A percentile compares a stretch with the other conserved stretches of the same genome.
These are phyloP conservation scores for Hypocryptadius cinnamomeus DNA, from an alignment of 2,113 vertebrate species.

Conservation along the genomic window DNA sequence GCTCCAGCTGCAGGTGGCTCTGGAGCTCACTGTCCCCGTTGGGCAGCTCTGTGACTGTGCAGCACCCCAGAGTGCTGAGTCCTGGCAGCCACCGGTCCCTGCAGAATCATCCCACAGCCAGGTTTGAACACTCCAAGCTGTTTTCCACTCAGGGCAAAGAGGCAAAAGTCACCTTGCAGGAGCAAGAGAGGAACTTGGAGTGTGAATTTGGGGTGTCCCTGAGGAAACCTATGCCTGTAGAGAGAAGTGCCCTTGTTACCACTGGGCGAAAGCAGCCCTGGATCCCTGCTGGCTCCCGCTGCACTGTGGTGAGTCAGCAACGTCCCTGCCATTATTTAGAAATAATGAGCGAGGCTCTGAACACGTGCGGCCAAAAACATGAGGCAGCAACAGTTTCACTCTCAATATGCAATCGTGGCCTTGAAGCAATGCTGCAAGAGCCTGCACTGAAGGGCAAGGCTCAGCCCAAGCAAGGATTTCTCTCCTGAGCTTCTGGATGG, in stretches of 20 bases:
- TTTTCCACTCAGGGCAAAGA: background rate
- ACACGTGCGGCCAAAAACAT: background rate
- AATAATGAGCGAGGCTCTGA: background rate
- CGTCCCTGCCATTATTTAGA: background rate
- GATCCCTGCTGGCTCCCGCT: background rate
- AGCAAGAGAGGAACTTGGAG: background rate
- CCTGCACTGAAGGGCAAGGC: background rate
- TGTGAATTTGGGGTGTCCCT: background rate
- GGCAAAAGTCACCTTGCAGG: background rate
- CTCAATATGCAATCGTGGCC: background rate
- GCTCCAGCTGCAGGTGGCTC: background rate
- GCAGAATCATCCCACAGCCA: background rate
- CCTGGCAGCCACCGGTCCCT: background rate
- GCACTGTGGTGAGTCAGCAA: background rate
- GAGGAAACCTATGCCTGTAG: background rate
- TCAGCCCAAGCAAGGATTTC: background rate
- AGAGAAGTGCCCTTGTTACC: background rate
- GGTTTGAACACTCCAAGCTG: background rate
- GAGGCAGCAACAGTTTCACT: background rate
- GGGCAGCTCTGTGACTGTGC: background rate
- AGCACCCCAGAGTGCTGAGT: background rate
- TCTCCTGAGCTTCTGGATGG: background rate
- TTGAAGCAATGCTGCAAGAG: background rate
- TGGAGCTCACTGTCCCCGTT: background rate
- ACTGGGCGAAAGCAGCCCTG: background rate